Evolutionary conservation across 2,113 vertebrate genomes (phyloP), one percentile per base, ranked within the genome.

Genomic region (Periophthalmodon schlosseri): DNA sequence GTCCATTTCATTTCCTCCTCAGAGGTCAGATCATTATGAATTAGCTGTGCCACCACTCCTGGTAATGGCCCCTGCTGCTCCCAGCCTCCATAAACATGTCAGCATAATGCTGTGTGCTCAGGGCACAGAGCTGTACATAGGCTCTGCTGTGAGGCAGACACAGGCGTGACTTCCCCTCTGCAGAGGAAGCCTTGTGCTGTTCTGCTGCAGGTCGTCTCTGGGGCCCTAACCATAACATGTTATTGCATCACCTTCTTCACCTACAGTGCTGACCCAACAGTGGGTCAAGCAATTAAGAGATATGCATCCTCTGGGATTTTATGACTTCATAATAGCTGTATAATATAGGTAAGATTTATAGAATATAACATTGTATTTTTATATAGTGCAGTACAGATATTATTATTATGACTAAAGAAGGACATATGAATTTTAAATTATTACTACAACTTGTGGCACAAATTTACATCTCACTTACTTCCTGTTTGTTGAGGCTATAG

Each of bases 51-150:
- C 86, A 88, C 87, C 81, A 89, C 87, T 91, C 87, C 89, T 84
- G 89, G 80, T 88, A 81, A 87, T 74, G 85, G 75, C 79, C 83
- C 81, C 87, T 86, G 94, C 93, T 85, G 95, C 94, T 93, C 84
- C 91, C 92, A 81, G 79, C 66, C 94, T 86, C 95, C 94, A 90
- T 99, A 97, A 99, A 99, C 96, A 95, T 97, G 97, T 97, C 96
- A 97, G 95, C 96, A 96, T 96, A 94, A 95, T 91, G 93, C 94
- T 96, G 94, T 94, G 95, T 95, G 96, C 96, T 96, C 95, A 80
- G 94, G 94, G 84, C 85, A 95, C 95, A 91, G 89, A 93, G 88
- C 91, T 95, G 95, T 68, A 93, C 94, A 95, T 95, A 95, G 95
- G 91, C 92, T 92, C 94, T 94, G 93, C 88, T 93, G 92, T 94